Evolutionary conservation across 2,797 vertebrate genomes (phyloP).

Genomic region (Mionectes olivaceus): DNA sequence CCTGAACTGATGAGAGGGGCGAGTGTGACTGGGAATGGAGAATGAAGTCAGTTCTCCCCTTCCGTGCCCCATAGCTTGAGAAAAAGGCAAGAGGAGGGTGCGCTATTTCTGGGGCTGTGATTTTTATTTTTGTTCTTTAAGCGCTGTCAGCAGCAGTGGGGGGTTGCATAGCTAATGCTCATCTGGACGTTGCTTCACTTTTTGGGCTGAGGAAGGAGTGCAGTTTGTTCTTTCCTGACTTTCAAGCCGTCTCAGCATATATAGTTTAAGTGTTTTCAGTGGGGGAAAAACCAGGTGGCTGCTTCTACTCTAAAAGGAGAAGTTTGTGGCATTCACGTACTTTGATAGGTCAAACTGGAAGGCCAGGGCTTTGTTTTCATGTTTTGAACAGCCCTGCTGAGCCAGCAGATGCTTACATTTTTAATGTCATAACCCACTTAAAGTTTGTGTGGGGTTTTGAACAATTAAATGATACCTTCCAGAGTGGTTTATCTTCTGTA

Average conservation of each 20-base stretch:
- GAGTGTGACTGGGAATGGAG: neutral
- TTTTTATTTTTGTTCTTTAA: neutral
- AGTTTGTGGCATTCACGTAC: neutral
- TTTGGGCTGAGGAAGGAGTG: neutral
- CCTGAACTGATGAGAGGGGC: neutral
- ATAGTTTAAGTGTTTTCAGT: neutral
- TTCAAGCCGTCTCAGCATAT: neutral
- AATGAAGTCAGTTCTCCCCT: neutral
- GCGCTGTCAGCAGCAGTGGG: neutral
- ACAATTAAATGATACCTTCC: neutral
- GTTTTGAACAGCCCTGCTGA: conserved; percentile 20
- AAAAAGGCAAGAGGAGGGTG: neutral
- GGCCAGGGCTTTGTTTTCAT: neutral
- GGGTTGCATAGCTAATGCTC: neutral
- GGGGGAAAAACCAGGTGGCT: neutral
- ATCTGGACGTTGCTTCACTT: fast-evolving
- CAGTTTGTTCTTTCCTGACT: neutral
- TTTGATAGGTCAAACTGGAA: neutral
- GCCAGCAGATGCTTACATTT: neutral
- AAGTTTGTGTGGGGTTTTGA: neutral
- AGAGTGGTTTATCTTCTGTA: neutral
- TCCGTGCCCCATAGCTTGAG: neutral
- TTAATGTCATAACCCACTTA: neutral
- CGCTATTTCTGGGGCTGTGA: neutral
- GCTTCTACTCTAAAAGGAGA: neutral